Conservation (phyloP, 2,113 vertebrate species). For the Climacteris rufus region DNA sequence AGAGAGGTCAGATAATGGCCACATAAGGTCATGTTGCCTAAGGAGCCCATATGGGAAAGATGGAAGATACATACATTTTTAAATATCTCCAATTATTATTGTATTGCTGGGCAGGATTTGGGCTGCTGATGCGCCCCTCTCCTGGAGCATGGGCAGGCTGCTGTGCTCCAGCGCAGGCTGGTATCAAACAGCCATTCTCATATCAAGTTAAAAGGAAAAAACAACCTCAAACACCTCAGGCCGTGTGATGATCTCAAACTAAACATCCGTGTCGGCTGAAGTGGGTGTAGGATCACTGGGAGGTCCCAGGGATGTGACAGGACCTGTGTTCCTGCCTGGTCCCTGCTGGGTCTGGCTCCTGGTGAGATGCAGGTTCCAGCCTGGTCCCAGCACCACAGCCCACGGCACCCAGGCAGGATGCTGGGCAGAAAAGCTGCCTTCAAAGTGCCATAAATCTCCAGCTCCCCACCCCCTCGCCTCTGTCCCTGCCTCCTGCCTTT, state of each 20-base stretch:
- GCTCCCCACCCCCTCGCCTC: conserved; percentile 27
- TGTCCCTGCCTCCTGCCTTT: conserved; percentile 45
- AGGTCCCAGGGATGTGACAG: background rate
- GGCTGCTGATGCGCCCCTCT: background rate
- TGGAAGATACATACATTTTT: conserved; percentile 66
- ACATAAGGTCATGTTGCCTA: conserved; percentile 76
- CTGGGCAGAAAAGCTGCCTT: conserved; percentile 27
- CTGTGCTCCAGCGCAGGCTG: background rate
- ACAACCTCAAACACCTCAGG: conserved; percentile 35
- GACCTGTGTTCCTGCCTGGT: background rate
- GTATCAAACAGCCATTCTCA: background rate
- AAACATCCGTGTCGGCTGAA: background rate
- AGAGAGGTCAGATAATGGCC: conserved; percentile 79
- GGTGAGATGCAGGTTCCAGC: background rate
- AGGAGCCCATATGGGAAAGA: conserved; percentile 69
- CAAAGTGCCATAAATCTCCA: conserved; percentile 58
- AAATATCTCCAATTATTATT: conserved; percentile 64
- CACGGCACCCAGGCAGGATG: conserved; percentile 2
- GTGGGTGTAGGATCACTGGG: background rate
- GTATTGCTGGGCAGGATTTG: background rate
- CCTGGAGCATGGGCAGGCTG: background rate
- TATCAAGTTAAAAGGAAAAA: background rate
- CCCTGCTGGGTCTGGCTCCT: background rate
- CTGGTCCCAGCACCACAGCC: background rate
- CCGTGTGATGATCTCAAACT: background rate